These are phyloP conservation scores for Ornithoptera priamus DNA, from an alignment of 2,888 invertebrate genomes.

Conservation along the genomic window DNA sequence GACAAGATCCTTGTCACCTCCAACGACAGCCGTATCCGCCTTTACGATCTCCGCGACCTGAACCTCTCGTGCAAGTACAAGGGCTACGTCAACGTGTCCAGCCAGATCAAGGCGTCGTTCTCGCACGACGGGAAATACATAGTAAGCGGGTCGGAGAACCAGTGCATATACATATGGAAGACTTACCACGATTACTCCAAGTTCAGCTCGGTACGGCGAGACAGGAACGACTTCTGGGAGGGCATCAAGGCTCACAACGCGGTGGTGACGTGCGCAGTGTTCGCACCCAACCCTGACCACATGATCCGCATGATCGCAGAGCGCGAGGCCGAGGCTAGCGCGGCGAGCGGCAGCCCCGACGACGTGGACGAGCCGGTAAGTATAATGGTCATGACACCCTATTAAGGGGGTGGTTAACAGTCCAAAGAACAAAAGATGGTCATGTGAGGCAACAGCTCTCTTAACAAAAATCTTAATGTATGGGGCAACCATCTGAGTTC, in stretches of 20 bases:
- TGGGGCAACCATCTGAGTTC: too few species aligned
- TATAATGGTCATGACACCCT: slow-evolving; percentile 12
- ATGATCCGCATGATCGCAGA: slow-evolving; percentile 88
- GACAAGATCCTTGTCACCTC: slow-evolving; percentile 98
- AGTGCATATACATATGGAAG: slow-evolving; percentile 98
- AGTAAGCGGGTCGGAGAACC: slow-evolving; percentile 98
- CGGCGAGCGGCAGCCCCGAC: slow-evolving; percentile 34
- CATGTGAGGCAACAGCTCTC: too few species aligned
- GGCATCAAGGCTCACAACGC: slow-evolving; percentile 93
- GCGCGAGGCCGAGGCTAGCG: slow-evolving; percentile 53
- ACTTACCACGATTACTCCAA: slow-evolving; percentile 97
- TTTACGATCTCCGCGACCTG: slow-evolving; percentile 96
- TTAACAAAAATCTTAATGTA: too few species aligned
- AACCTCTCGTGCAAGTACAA: slow-evolving; percentile 97
- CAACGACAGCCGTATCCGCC: slow-evolving; percentile 96
- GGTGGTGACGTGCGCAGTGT: slow-evolving; percentile 97
- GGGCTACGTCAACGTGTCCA: slow-evolving; percentile 94
- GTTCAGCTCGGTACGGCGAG: slow-evolving; percentile 93
- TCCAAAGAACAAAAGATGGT: too few species aligned
- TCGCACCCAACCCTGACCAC: slow-evolving; percentile 97
- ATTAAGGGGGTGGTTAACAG: too few species aligned
- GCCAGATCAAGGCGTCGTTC: slow-evolving; percentile 98
- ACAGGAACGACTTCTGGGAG: slow-evolving; percentile 98
- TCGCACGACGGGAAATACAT: slow-evolving; percentile 99
- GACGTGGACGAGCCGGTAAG: slow-evolving; percentile 63